These are phyloP conservation scores for Lates calcarifer DNA, from an alignment of 2,113 vertebrate species.

Conservation along the genomic window DNA sequence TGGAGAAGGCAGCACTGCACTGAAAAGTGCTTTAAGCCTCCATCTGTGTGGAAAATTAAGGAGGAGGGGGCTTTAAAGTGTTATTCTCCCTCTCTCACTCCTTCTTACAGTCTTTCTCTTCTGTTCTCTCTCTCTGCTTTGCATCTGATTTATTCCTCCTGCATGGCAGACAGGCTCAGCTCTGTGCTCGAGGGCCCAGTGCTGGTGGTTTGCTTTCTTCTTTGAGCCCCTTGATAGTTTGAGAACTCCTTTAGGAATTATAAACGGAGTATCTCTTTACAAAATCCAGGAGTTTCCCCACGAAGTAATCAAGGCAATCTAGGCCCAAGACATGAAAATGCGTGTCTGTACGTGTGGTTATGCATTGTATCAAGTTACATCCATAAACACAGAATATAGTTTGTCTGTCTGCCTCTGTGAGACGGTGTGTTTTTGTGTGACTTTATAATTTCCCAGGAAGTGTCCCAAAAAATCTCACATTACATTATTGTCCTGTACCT, in stretches of 20 bases:
- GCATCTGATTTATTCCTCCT: constrained; percentile 71
- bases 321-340: not conserved
- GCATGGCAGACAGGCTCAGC: constrained; percentile 53
- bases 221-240: constrained; percentile 28
- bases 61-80: constrained; percentile 34
- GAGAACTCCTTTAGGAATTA: constrained; percentile 53
- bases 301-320: constrained; percentile 31
- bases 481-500: constrained; percentile 4
- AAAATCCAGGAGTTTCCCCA: constrained; percentile 34
- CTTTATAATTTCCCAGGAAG: constrained; percentile 5
- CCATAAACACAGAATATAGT: not conserved
- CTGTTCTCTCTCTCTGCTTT: constrained; percentile 50
- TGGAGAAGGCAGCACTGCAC: constrained; percentile 51
- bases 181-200: constrained; percentile 33
- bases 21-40: constrained; percentile 65
- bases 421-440: constrained; percentile 25
- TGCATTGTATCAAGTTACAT: constrained; percentile 8
- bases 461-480: constrained; percentile 40
- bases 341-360: constrained; percentile 33
- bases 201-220: constrained; percentile 48
- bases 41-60: constrained; percentile 75
- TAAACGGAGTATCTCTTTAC: constrained; percentile 41
- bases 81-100: constrained; percentile 41
- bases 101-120: constrained; percentile 31
- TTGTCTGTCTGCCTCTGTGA: constrained; percentile 3